Evolutionary conservation across 2,888 invertebrate genomes (phyloP).

Genomic region (Spodoptera littoralis): DNA sequence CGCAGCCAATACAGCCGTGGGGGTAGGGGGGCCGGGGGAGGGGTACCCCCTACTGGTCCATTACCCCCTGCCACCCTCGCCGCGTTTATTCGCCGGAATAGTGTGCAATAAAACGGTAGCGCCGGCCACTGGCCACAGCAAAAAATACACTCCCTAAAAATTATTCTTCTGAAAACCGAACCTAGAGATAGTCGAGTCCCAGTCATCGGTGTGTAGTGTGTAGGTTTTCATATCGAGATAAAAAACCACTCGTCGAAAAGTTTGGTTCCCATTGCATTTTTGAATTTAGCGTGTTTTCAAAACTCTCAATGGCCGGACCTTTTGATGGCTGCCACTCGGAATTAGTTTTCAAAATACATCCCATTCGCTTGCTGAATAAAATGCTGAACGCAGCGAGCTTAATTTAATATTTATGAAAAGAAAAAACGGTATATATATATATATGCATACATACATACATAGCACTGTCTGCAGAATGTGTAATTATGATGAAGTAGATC

Average conservation of each 20-base stretch:
- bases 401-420: conserved; percentile 42
- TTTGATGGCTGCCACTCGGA: conserved; percentile 50
- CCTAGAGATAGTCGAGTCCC: conserved; percentile 52
- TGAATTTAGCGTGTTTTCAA: conserved; percentile 64
- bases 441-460: neutral
- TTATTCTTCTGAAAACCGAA: conserved; percentile 76
- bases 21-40: conserved; percentile 43
- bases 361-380: conserved; percentile 39
- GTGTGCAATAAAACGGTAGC: conserved; percentile 86
- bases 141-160: conserved; percentile 81
- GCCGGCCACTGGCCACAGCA: conserved; percentile 79
- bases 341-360: conserved; percentile 48
- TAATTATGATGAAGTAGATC: conserved; percentile 30
- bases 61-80: conserved; percentile 74
- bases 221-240: conserved; percentile 54
- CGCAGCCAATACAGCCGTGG: conserved; percentile 75
- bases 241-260: conserved; percentile 50
- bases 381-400: conserved; percentile 17
- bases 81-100: conserved; percentile 86
- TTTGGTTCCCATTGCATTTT: conserved; percentile 62
- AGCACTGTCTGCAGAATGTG: conserved; percentile 10
- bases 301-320: conserved; percentile 57
- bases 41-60: conserved; percentile 71
- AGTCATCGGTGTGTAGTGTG: conserved; percentile 27
- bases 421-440: conserved; percentile 11